Evolutionary conservation across 2,113 vertebrate species (phyloP), one percentile per base, ranked within the genome.

Genomic region (Phycodurus eques): DNA sequence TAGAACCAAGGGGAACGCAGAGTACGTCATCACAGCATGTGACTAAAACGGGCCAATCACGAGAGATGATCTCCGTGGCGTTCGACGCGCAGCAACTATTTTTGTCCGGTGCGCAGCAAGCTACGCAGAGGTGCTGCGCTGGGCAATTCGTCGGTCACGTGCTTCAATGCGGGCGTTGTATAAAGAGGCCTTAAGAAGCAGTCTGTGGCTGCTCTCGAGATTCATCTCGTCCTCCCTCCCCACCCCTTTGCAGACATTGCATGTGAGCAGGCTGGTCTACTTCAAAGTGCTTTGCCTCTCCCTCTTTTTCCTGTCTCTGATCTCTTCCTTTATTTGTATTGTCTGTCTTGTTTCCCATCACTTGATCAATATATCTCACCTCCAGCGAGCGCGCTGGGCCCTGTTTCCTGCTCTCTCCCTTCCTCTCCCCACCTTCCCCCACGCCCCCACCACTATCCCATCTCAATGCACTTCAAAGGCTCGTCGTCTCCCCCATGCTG

Each of bases 281-380:
- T 84, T 89, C 79, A 87, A 90, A 90, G 86, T 63, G 75, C 66
- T 20, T 53, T 35, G 5, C 35, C 33, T 14, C 49, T 53, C 65
- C 67, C 46, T 27, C 47, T 70, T 76, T 75, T 77, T 75, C 65
- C 71, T 75, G 57, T 72, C 76, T 60, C 49, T 67, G 73, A 75
- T 35, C 60, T 71, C 71, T 78, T 75, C 70, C 70, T 85, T 76
- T 85, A 82, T 87, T 82, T 84, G 72, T 87, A 43, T 83, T 84
- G 73, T 72, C 46, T 74, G 60, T 70, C 60, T 46, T 76, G 65
- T 80, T 68, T 77, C 62, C 31, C 54, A 71, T 78, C 87, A 78
- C 78, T 64, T 51, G 74, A 89, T 90, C 84, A 67, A 87, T 88
- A 81, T 60, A 31, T 63, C 72, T 61, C 33, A 19, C 56, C 53